phyloP scores from a whole-genome alignment of 2,888 invertebrate species.

The Stramonita haemastoma region DNA sequence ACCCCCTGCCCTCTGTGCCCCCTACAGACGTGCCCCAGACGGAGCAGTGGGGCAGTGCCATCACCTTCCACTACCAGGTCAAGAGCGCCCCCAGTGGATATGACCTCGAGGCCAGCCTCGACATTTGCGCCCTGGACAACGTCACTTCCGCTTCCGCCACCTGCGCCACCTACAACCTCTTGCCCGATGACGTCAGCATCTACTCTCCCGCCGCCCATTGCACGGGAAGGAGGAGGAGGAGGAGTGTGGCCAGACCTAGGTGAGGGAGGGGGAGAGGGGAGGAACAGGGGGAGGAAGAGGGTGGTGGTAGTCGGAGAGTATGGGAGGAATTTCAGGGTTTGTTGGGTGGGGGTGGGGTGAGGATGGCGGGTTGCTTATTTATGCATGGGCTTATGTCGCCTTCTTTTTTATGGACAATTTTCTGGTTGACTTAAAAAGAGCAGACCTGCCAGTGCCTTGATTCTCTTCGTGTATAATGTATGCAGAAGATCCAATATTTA shows the following conservation, averaged over 20 bases:
- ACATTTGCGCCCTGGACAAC: constrained; percentile 29
- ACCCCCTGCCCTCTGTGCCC: too few relatives aligned
- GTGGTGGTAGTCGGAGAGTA: background rate
- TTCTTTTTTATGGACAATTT: too few relatives aligned
- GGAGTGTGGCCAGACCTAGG: background rate
- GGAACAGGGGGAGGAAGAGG: too few relatives aligned
- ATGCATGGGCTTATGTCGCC: too few relatives aligned
- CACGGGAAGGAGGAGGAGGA: background rate
- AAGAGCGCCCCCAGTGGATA: constrained; percentile 25
- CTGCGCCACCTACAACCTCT: constrained; percentile 18
- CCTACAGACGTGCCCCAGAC: constrained; percentile 11
- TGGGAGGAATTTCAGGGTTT: background rate
- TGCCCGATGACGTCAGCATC: constrained; percentile 24
- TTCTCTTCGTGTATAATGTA: too few relatives aligned
- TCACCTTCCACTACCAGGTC: constrained; percentile 31
- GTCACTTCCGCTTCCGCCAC: background rate
- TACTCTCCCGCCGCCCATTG: constrained; percentile 28
- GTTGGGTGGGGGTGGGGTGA: background rate
- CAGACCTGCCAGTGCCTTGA: too few relatives aligned
- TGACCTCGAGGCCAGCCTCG: constrained; percentile 22
- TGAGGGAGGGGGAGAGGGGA: background rate
- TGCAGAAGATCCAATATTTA: too few relatives aligned
- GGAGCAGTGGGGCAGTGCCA: constrained; percentile 34
- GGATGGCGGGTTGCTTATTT: background rate
- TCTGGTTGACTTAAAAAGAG: too few relatives aligned